phyloP scores from a whole-genome alignment of 2,888 invertebrate genomes.

The Hesperia comma region DNA sequence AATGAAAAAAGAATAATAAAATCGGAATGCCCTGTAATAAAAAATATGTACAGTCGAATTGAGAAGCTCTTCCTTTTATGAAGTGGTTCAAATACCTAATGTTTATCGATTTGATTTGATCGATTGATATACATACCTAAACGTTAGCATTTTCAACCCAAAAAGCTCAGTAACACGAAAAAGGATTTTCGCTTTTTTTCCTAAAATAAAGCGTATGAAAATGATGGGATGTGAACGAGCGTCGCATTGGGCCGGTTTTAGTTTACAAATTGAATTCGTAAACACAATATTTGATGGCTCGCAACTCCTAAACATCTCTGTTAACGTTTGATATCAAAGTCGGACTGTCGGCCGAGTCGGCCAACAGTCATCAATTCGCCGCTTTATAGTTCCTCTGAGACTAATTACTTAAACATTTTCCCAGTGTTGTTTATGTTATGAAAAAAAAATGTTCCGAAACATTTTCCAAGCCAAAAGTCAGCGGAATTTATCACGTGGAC shows the following conservation, averaged over 20 bases:
- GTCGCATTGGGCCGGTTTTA: conserved; percentile 10
- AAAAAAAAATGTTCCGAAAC: conserved; percentile 19
- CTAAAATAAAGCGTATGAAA: neutral
- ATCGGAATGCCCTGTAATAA: too few relatives aligned
- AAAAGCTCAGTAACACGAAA: too few relatives aligned
- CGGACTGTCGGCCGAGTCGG: conserved; percentile 43
- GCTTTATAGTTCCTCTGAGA: conserved; percentile 49
- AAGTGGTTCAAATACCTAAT: too few relatives aligned
- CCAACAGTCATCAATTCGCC: conserved; percentile 50
- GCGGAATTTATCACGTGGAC: neutral
- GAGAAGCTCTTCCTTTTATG: too few relatives aligned
- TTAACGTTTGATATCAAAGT: conserved; percentile 52
- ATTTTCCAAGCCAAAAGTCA: neutral
- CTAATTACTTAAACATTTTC: conserved; percentile 49
- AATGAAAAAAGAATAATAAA: too few relatives aligned
- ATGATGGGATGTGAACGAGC: neutral
- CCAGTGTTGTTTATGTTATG: conserved; percentile 45
- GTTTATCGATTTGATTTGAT: too few relatives aligned
- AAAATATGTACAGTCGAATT: too few relatives aligned
- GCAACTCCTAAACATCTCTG: conserved; percentile 38
- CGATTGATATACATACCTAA: too few relatives aligned
- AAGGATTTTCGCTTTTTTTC: neutral
- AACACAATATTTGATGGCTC: conserved; percentile 50
- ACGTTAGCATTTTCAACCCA: neutral
- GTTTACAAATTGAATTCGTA: conserved; percentile 41